Percentiles rank a stretch among this genome's conserved stretches.
These are phyloP conservation scores for Enhydra lutris DNA, from an alignment of 2,113 vertebrate species.

Conservation along the genomic window DNA sequence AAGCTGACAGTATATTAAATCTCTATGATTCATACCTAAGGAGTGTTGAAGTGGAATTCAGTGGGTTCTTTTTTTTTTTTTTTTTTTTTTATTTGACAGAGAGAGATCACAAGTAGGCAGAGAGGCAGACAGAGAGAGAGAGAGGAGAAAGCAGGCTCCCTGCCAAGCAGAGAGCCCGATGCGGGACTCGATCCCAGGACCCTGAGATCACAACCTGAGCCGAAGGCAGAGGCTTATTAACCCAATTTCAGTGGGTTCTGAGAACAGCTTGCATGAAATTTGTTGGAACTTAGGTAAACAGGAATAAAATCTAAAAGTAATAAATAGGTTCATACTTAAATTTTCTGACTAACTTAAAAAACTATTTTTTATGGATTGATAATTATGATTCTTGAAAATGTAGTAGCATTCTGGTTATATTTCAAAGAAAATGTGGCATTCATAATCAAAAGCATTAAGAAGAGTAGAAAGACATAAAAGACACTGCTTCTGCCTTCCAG, in stretches of 20 bases:
- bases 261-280: neutral
- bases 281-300: neutral
- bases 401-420: neutral
- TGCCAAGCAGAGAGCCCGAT: too few relatives aligned
- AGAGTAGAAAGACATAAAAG: neutral
- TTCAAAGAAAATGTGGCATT: neutral
- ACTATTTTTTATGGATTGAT: neutral
- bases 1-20: neutral
- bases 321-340: neutral
- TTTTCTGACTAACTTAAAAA: neutral
- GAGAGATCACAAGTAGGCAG: too few relatives aligned
- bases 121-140: too few relatives aligned
- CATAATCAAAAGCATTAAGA: neutral
- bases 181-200: too few relatives aligned
- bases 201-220: too few relatives aligned
- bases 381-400: neutral
- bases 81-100: too few relatives aligned
- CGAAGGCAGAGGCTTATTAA: too few relatives aligned
- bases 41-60: neutral
- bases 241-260: neutral
- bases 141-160: too few relatives aligned
- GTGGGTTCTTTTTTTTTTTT: neutral
- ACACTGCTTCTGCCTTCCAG: neutral
- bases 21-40: neutral
- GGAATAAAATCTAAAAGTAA: conserved; percentile 1